Percentiles rank a stretch among this genome's conserved stretches.
Evolutionary conservation across 2,113 vertebrate species (phyloP).

Genomic region (Peromyscus leucopus): DNA sequence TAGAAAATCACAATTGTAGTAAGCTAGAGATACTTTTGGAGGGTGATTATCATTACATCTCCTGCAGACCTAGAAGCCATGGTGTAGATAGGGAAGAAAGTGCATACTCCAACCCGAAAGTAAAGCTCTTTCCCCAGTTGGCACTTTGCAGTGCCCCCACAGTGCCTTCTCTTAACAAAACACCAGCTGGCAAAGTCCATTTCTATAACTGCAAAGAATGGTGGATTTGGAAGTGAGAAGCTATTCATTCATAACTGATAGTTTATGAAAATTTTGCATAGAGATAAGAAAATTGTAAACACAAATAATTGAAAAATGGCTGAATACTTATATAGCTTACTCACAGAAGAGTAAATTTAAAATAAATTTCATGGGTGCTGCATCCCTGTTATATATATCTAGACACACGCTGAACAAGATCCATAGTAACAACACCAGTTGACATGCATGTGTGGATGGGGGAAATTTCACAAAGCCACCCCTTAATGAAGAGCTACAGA

Average conservation of each 20-base stretch:
- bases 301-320: background rate
- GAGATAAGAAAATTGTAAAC: conserved; percentile 8
- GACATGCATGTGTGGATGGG: background rate
- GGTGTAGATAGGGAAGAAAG: background rate
- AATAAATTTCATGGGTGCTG: background rate
- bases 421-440: background rate
- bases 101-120: background rate
- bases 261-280: background rate
- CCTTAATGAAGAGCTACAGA: background rate
- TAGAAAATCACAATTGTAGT: background rate
- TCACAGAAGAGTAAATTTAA: conserved; percentile 20
- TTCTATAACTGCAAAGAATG: background rate
- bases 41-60: background rate
- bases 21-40: background rate
- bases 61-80: background rate
- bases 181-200: background rate
- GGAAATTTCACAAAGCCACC: background rate
- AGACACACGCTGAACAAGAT: background rate
- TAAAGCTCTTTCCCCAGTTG: background rate
- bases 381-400: background rate
- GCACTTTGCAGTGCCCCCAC: background rate
- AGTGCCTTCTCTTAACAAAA: background rate
- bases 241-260: background rate
- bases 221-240: conserved; percentile 9
- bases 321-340: background rate